Percentiles rank a stretch among this genome's conserved stretches.
Conservation (phyloP, 35 echinoderm and acorn worm species). For the Anneissia japonica region DNA sequence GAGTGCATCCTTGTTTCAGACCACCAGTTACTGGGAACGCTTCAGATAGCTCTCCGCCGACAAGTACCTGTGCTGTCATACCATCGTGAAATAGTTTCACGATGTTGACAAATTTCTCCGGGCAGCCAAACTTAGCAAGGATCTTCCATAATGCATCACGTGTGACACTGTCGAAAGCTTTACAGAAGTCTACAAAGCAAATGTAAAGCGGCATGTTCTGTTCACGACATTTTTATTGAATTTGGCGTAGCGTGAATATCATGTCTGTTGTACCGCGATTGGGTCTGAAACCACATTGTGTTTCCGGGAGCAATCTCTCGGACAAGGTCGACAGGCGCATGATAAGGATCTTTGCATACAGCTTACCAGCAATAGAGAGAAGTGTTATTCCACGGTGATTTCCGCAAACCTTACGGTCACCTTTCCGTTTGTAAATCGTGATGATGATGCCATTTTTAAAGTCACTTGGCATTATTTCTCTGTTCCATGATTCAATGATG, state of each 20-base stretch:
- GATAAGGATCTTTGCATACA: conserved; percentile 5
- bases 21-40: neutral
- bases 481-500: no score
- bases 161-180: conserved; percentile 20
- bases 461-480: no score
- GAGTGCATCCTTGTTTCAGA: neutral
- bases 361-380: conserved; percentile 1
- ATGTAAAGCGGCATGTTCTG: conserved; percentile 11
- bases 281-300: conserved; percentile 3
- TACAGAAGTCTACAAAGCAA: conserved; percentile 15
- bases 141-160: conserved; percentile 8
- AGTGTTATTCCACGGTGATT: neutral
- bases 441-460: no score
- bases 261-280: conserved; percentile 14
- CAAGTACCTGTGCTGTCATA: conserved; percentile 8
- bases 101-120: conserved; percentile 14
- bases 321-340: neutral
- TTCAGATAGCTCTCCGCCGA: neutral
- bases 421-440: no score
- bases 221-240: conserved; percentile 12
- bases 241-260: conserved; percentile 32
- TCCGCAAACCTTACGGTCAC: no score
- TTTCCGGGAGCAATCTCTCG: conserved; percentile 16
- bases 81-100: neutral
- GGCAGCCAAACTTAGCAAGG: conserved; percentile 21